Base-by-base conservation (phyloP, 1,140 invertebrate species). In the Aphelinus atriplicis region DNA sequence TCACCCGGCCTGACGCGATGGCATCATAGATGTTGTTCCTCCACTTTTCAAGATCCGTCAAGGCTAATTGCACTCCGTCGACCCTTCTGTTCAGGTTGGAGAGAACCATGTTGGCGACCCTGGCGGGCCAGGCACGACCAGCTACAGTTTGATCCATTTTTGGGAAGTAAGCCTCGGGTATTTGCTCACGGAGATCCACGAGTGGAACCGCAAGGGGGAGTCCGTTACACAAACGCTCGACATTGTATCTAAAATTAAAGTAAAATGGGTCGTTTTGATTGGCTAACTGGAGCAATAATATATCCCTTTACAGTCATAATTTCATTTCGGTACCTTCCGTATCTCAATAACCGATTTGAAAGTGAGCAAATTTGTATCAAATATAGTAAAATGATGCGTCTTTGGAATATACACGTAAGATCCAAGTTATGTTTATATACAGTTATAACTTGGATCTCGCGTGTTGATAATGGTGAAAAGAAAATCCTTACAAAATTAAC, bases 1-100 rank as follows among this genome's bases (percentile, higher is more conserved):
- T 79, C 3, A 80, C 73, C 5, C 93, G 89, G 50, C 89, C 85
- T 57, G 92, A 93, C 48, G 90, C 90, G 62, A 94, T 91, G 6
- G 94, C 94, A 67, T 93, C 91, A 42, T 90, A 89, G 77, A 96
- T 92, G 47, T 94, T 89, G 79, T 94, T 92, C 2, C 92, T 88
- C 93, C 93, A 95, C 58, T 91, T 89, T 80, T 93, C 92, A 78
- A 96, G 60, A 79, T 94, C 90, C 1, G 90, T 86, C 3, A 96
- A 86, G 77, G 94, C 93, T 53, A 90, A 87, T 68, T 86, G 85
- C 50, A 94, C 88, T 80, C 92, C 89, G 80, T 95, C 93, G 0
- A 89, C 89, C 6, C 91, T 90, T 47, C 93, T 88, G 76, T 92
- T 91, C 2, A 95, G 80, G 80, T 95, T 92, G 3, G 88, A 86